These are phyloP conservation scores for Danaus melanippus DNA, from an alignment of 1,140 invertebrate genomes.

Conservation along the genomic window DNA sequence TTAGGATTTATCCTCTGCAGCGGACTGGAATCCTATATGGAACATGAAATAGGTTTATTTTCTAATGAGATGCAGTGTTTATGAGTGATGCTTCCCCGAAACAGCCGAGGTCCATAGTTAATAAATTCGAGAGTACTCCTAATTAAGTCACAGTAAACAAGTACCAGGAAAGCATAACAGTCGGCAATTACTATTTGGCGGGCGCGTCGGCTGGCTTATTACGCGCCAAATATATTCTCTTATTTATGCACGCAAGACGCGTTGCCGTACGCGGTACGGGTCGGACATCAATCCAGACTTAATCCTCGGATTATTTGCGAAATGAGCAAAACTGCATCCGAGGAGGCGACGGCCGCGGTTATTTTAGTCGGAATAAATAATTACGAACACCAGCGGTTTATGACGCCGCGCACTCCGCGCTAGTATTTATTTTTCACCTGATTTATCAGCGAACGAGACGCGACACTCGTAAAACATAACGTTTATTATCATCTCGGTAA, in stretches of 20 bases:
- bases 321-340: conserved; percentile 59
- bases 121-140: conserved; percentile 26
- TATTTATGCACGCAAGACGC: conserved; percentile 48
- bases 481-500: conserved; percentile 42
- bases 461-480: conserved; percentile 38
- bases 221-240: conserved; percentile 35
- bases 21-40: too few relatives aligned
- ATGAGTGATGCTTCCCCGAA: conserved; percentile 1
- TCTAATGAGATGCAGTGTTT: too few relatives aligned
- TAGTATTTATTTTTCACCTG: conserved; percentile 49
- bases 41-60: too few relatives aligned
- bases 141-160: conserved; percentile 38
- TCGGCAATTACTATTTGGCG: conserved; percentile 40
- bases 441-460: conserved; percentile 42
- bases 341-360: conserved; percentile 42
- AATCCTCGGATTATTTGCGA: conserved; percentile 55
- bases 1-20: neutral
- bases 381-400: conserved; percentile 47
- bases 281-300: conserved; percentile 47
- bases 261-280: conserved; percentile 33
- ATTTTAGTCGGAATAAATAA: conserved; percentile 56
- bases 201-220: conserved; percentile 30
- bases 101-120: conserved; percentile 18
- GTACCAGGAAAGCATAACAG: conserved; percentile 44
- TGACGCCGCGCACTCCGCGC: conserved; percentile 39